Evolutionary conservation across 2,888 invertebrate genomes (phyloP).

Genomic region (Ypsolopha scabrella): DNA sequence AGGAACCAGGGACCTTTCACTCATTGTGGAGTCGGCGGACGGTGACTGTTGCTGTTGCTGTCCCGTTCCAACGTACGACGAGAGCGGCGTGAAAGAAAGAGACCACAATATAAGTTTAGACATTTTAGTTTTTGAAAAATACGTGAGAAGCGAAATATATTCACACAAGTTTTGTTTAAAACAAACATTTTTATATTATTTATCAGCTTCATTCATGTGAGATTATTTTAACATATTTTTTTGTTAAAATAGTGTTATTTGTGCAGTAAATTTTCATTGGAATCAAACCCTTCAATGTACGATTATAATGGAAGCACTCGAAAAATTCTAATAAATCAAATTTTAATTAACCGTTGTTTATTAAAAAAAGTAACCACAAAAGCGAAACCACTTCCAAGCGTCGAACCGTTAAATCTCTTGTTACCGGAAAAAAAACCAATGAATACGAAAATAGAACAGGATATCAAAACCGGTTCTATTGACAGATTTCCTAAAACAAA

Average conservation of each 20-base stretch:
- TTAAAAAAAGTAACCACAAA: constrained; percentile 57
- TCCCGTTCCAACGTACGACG: constrained; percentile 26
- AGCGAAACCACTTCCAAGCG: constrained; percentile 42
- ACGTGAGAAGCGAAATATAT: not conserved
- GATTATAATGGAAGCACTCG: not conserved
- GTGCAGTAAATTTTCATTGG: not conserved
- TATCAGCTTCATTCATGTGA: too few species aligned
- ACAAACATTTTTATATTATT: too few species aligned
- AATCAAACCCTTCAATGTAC: not conserved
- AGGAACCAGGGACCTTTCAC: constrained; percentile 62
- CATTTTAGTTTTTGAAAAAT: not conserved
- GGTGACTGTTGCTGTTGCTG: constrained; percentile 65
- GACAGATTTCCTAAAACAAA: constrained; percentile 53
- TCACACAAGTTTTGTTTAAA: too few species aligned
- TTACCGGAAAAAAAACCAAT: constrained; percentile 42
- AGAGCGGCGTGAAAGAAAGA: constrained; percentile 43
- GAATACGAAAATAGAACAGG: constrained; percentile 52
- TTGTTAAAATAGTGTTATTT: not conserved
- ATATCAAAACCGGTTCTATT: constrained; percentile 60
- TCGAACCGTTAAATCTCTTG: constrained; percentile 63
- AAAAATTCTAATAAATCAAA: constrained; percentile 57
- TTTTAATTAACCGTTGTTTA: constrained; percentile 55
- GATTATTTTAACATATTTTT: not conserved
- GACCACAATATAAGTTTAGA: constrained; percentile 7
- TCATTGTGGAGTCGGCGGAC: constrained; percentile 66